Evolutionary conservation across 1,140 invertebrate species (phyloP), one percentile per base, ranked within the genome.

Genomic region (Drosophila lacertosa): DNA sequence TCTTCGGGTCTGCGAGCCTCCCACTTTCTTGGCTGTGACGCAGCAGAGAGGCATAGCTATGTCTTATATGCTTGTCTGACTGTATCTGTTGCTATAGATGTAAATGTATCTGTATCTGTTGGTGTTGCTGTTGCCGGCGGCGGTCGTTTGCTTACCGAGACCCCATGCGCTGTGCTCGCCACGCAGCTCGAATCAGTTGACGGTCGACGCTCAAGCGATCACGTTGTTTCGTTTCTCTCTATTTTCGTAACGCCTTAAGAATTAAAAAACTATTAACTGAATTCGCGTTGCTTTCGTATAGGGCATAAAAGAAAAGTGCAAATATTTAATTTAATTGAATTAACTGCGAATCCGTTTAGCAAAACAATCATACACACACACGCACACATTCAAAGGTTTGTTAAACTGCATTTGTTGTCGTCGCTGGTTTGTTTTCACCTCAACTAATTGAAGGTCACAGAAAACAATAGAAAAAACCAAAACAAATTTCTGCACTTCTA

Each of bases 191-290:
- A 62, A 62, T 86, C 78, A 86, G 77, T 86, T 80, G 64, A 55
- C 82, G 74, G 51, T 86, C 83, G 59, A 26, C 70, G 62, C 50
- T 74, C 58, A 75, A 78, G 74, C 74, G 82, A 86, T 86, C 82
- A 82, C 82, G 82, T 88, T 65, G 77, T 64, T 72, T 70, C 26
- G 32, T 11, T 33, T n/a, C n/a, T 40, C 9, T 68, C 26, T 39
- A 55, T 32, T 65, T 50, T 57, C 32, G 32, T 37, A 15, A 18
- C 16, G 13, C 3, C 40, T 2, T n/a, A 37, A 18, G 40, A 62
- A 37, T 50, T 35, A 10, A 45, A 33, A 45, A 45, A 33, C 26
- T 35, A 35, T 20, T 4, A 7, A 18, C 37, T 13, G 15, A 47
- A 16, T 57, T 26, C 42, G 15, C 54, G 50, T 47, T 54, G n/a